Percentiles rank a stretch among this genome's conserved stretches.
phyloP scores from a whole-genome alignment of 2,113 vertebrate species.

The Mobula birostris region DNA sequence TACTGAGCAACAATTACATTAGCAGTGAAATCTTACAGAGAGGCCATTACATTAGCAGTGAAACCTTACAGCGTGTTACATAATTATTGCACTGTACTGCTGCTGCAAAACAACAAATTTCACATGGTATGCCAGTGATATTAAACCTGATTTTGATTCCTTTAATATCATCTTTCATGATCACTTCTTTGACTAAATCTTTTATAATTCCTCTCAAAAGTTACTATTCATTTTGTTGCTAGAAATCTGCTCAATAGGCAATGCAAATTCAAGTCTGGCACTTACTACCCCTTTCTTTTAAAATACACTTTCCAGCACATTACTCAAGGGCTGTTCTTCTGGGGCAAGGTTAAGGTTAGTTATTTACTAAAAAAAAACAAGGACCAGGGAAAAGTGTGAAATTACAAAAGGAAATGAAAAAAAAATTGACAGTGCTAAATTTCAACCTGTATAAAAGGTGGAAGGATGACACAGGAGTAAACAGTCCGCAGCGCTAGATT shows the following conservation, averaged over 20 bases:
- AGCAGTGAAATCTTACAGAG: no score
- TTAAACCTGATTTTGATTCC: neutral
- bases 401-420: neutral
- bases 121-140: no score
- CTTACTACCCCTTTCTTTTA: neutral
- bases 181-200: neutral
- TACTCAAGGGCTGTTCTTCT: neutral
- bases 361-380: neutral
- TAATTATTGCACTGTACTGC: no score
- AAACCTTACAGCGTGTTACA: no score
- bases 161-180: neutral
- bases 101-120: no score
- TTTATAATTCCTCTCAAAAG: neutral
- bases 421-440: neutral
- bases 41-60: no score
- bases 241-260: neutral
- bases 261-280: neutral
- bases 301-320: neutral
- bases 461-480: neutral
- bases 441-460: neutral
- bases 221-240: neutral
- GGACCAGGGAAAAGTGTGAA: neutral
- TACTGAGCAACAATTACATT: no score
- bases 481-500: no score
- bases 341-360: neutral